Base-by-base conservation (phyloP, 92 coral and sea anemone species). In the Siderastrea siderea region DNA sequence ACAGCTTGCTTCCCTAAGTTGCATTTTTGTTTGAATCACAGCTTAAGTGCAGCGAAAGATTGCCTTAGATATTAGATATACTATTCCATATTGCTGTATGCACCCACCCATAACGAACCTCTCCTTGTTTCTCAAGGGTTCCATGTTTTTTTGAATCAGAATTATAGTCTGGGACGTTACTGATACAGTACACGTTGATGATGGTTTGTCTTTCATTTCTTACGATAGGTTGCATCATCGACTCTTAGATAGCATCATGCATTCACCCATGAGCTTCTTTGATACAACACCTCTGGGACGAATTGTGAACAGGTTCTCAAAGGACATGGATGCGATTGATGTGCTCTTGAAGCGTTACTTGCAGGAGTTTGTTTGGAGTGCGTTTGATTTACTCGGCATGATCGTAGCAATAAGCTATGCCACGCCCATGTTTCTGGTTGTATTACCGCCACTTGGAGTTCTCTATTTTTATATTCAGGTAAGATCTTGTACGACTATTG, bases 231-330 rank as follows among this genome's bases (percentile, higher is more conserved):
- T 94, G 58, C 97, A 94, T 71, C 75, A 87, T 11, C 64, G 43
- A 3, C 85, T 94, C 1, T 63, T 92, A 14, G 60, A 46, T 11
- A 94, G 92, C 83, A 67, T 92, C 65, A 68, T 94, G 88, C 93
- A 85, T 62, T 89, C 91, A 14, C 94, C 95, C 1, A 90, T 95
- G 93, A 72, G 90, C 44, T 95, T 92, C 66, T 95, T 93, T 59
- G 98, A 95, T 90, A 95, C 96, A 57, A 95, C 95, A 38, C 98
- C 98, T 1, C 92, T 86, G 50, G 98, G 98, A 43, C 81, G 98
- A 16, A 95, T 95, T 70, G 95, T 95, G 47, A 95, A 95, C 78
- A 73, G 86, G 8, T 90, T 94, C 82, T 95, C 98, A 11, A 95
- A 95, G 80, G 98, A 95, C 78, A 88, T 92, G 16, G 80, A 81